Percentiles rank a stretch among this genome's conserved stretches.
Evolutionary conservation across 1,140 invertebrate species (phyloP).

Genomic region (Zelostemma sp.): DNA sequence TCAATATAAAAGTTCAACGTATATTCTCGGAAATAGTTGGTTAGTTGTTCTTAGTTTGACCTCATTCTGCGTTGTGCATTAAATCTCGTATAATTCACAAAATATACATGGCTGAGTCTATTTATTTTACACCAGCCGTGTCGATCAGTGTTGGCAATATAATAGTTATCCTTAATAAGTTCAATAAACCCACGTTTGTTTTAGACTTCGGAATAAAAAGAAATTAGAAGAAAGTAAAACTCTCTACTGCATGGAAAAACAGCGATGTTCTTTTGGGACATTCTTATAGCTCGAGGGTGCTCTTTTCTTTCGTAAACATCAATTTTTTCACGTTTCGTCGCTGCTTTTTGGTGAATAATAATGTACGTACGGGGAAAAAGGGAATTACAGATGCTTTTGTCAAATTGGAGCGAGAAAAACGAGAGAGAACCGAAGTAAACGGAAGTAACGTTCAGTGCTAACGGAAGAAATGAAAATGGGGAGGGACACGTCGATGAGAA

Average conservation of each 20-base stretch:
- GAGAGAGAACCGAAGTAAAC: constrained; percentile 35
- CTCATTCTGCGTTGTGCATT: constrained; percentile 31
- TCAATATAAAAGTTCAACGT: constrained; percentile 25
- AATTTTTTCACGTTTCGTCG: constrained; percentile 36
- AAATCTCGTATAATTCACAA: constrained; percentile 31
- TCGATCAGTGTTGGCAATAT: not conserved
- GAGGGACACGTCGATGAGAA: constrained; percentile 34
- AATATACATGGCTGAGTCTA: constrained; percentile 33
- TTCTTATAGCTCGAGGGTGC: constrained; percentile 7
- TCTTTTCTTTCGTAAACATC: constrained; percentile 19
- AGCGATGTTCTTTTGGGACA: too few species aligned
- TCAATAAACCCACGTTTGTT: too few species aligned
- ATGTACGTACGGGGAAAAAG: constrained; percentile 18
- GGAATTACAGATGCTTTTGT: constrained; percentile 16
- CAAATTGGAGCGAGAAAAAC: constrained; percentile 19
- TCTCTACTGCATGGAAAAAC: too few species aligned
- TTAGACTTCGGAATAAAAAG: too few species aligned
- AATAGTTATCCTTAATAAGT: too few species aligned
- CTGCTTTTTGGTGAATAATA: constrained; percentile 34
- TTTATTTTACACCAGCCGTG: constrained; percentile 29
- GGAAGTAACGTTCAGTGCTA: constrained; percentile 22
- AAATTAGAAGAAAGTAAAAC: too few species aligned
- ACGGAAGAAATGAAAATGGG: constrained; percentile 53
- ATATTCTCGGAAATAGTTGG: constrained; percentile 25
- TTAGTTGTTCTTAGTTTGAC: constrained; percentile 33